Evolutionary conservation across 2,888 invertebrate species (phyloP), one percentile per base, ranked within the genome.

Genomic region (Opisthograptis luteolata): DNA sequence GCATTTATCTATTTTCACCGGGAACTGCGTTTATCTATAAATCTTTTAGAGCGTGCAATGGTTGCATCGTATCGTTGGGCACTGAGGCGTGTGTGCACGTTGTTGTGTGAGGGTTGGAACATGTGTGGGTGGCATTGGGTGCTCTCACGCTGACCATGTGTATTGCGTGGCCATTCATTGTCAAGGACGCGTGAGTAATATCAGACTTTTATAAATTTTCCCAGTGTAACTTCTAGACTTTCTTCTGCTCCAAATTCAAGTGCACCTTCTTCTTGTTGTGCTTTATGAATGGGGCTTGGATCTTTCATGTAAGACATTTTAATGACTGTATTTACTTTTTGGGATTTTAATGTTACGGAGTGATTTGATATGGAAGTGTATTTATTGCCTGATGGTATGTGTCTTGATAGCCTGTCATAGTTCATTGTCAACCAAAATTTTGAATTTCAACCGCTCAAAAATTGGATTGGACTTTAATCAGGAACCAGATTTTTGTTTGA

Each of bases 21-120:
- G 90, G 89, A 90, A 90, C 89, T 86, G 81, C 88, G 83, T 82
- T 89, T 90, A 89, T 90, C 89, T 89, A 90, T 89, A 88, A 91
- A 91, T 86, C 88, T 90, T 90, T 91, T 84, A 90, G 90, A 91
- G 91, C 91, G 91, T 91, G 91, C 90, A 88, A 90, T 89, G 80
- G 87, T 83, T 90, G 86, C 87, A 87, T 85, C 83, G 88, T 85
- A 77, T 84, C 71, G 81, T 70, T 75, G 86, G 75, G 87, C 89
- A 84, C 85, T 88, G 83, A 84, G 86, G 81, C 87, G 78, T 87
- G 60, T 69, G 75, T 79, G 77, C 58, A 68, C 62, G 51, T 39
- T 28, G 13, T 31, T 36, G n/a, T 53, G 45, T 48, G 53, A 25
- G 25, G 17, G 34, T 41, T n/a, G 7, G 14, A 2, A 30, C 28